Evolutionary conservation across 2,888 invertebrate species (phyloP).

Genomic region (Scrobipalpa atriplicella): DNA sequence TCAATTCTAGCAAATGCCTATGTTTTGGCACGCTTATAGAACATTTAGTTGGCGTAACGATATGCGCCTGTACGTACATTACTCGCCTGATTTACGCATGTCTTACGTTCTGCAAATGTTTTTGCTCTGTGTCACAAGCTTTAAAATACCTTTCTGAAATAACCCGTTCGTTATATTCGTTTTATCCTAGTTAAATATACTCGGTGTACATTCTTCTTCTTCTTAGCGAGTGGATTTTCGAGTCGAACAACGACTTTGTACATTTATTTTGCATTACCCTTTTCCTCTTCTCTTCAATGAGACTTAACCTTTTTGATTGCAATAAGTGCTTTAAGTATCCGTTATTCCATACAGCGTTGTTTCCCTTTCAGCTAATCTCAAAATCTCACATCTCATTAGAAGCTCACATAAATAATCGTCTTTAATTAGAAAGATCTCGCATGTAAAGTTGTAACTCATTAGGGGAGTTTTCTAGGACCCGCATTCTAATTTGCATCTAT

Average conservation of each 20-base stretch:
- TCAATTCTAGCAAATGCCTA: constrained; percentile 18
- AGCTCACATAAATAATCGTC: constrained; percentile 25
- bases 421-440: constrained; percentile 35
- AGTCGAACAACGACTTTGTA: too few species aligned
- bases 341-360: background rate
- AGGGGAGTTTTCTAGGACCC: constrained; percentile 38
- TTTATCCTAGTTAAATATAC: too few species aligned
- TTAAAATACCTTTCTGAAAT: background rate
- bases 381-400: constrained; percentile 3
- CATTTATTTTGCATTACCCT: too few species aligned
- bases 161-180: too few species aligned
- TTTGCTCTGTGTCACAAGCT: constrained; percentile 19
- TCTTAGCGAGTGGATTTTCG: too few species aligned
- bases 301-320: too few species aligned
- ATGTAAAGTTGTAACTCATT: constrained; percentile 30
- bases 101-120: background rate
- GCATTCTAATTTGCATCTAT: constrained; percentile 54
- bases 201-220: too few species aligned
- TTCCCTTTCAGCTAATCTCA: background rate
- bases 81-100: constrained; percentile 38
- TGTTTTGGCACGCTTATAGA: constrained; percentile 41
- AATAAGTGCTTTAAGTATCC: background rate
- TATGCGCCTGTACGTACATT: constrained; percentile 32
- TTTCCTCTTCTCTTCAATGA: too few species aligned
- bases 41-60: constrained; percentile 42